Conservation (phyloP, 2,113 vertebrate genomes). For the Herpailurus yagouaroundi region DNA sequence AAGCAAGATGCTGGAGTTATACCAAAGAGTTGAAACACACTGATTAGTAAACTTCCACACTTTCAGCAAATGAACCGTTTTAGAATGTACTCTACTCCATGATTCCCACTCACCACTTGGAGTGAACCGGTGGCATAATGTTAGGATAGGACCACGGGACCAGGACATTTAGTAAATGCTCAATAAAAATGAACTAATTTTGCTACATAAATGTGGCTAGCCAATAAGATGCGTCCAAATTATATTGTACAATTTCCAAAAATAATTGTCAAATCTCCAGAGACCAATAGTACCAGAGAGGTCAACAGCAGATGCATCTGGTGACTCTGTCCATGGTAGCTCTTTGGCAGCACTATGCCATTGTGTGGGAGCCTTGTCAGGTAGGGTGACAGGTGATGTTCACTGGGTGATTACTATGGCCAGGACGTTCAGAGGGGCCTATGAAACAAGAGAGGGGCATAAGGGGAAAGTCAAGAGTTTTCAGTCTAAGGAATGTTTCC, state of each 20-base stretch:
- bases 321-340: not conserved
- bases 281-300: not conserved
- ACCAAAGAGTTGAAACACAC: not conserved
- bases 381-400: not conserved
- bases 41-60: not conserved
- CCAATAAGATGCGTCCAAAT: not conserved
- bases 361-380: accelerated
- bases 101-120: not conserved
- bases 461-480: not conserved
- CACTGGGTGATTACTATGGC: not conserved
- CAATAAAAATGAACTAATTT: not conserved
- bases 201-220: not conserved
- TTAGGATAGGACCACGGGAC: not conserved
- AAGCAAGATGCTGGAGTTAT: not conserved
- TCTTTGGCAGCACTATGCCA: accelerated
- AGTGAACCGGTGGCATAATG: not conserved
- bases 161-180: not conserved
- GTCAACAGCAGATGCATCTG: not conserved
- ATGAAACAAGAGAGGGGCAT: not conserved
- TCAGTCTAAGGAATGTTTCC: not conserved
- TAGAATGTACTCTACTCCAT: not conserved
- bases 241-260: not conserved
- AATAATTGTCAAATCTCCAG: not conserved
- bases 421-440: not conserved
- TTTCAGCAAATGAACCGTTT: not conserved